Evolutionary conservation across 2,797 vertebrate species (phyloP), one percentile per base, ranked within the genome.

Genomic region (Pelodytes ibericus): DNA sequence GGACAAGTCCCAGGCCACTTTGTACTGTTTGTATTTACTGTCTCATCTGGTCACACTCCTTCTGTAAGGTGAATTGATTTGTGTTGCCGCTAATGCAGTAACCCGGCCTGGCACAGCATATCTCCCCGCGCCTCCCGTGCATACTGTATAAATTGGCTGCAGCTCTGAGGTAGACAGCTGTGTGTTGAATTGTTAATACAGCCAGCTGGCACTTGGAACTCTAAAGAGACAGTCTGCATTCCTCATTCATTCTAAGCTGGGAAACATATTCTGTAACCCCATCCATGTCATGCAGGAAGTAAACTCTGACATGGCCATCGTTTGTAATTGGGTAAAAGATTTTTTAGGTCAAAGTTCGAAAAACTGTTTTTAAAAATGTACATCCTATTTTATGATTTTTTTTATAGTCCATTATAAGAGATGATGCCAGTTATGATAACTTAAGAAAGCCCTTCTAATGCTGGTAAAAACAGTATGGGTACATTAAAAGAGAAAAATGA

Each of bases 41-140:
- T 62, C 73, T 68, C 65, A 69, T 75, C 57, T 75, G 56, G 64
- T 68, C 65, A 56, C 73, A 49, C 20, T 74, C 51, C 39, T 69
- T 61, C 72, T 77, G 49, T 77, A 65, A 72, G 20, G 53, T 66
- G 62, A 72, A 77, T 72, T 77, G 75, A 71, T 77, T 71, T 59
- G 62, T 77, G 69, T n/a, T 58, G 75, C 62, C 22, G 69, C 53
- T 77, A 59, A 72, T 65, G 39, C 16, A 49, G 51, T 59, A 66
- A 30, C 61, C 27, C 15, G 61, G 53, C 51, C 61, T 77, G 69
- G 61, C 62, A n/a, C 22, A 9, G 61, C 36, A 18, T 11, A 31
- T 16, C 2, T 16, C 75, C 44, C 60, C 25, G 2, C 51, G 6
- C 75, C 62, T 31, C 51, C 39, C 47, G 27, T 51, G 47, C 31